Percentiles rank a stretch among this genome's conserved stretches.
Conservation (phyloP, 2,888 invertebrate genomes). For the Drosophila kuntzei region DNA sequence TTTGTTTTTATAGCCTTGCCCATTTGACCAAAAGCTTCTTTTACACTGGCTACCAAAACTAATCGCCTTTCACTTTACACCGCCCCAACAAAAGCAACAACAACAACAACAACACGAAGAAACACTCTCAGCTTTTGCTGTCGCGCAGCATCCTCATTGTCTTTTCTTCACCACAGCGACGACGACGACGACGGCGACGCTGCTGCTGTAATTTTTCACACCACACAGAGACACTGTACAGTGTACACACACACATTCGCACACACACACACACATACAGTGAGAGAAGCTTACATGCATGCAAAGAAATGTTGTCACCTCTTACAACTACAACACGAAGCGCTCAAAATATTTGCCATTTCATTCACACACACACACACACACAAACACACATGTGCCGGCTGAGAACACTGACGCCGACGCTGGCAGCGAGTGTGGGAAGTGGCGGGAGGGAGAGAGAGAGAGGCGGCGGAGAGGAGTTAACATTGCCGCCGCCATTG, state of each 20-base stretch:
- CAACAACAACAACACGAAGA: conserved; percentile 16
- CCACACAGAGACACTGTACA: conserved; percentile 43
- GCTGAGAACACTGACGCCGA: conserved; percentile 18
- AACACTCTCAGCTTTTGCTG: conserved; percentile 35
- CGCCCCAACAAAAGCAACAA: conserved; percentile 19
- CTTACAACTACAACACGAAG: conserved; percentile 67
- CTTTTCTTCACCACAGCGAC: conserved; percentile 65
- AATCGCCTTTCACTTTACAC: conserved; percentile 62
- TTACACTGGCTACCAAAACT: conserved; percentile 36
- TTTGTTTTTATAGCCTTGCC: conserved; percentile 13
- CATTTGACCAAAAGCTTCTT: conserved; percentile 19
- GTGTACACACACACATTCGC: conserved; percentile 15
- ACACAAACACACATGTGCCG: conserved; percentile 49
- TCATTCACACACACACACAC: conserved; percentile 68
- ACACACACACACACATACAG: conserved; percentile 5
- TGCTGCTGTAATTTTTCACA: conserved; percentile 79
- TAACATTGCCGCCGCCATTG: conserved; percentile 73
- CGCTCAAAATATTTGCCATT: conserved; percentile 43
- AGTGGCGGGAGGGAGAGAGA: not conserved
- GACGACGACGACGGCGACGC: conserved; percentile 53
- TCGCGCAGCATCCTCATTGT: conserved; percentile 64
- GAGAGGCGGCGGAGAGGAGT: conserved; percentile 39
- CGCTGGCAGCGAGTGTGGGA: conserved; percentile 8
- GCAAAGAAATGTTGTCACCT: conserved; percentile 77
- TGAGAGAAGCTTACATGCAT: conserved; percentile 13